Evolutionary conservation across 2,113 vertebrate genomes (phyloP), one percentile per base, ranked within the genome.

Genomic region (Centropus unirufus): DNA sequence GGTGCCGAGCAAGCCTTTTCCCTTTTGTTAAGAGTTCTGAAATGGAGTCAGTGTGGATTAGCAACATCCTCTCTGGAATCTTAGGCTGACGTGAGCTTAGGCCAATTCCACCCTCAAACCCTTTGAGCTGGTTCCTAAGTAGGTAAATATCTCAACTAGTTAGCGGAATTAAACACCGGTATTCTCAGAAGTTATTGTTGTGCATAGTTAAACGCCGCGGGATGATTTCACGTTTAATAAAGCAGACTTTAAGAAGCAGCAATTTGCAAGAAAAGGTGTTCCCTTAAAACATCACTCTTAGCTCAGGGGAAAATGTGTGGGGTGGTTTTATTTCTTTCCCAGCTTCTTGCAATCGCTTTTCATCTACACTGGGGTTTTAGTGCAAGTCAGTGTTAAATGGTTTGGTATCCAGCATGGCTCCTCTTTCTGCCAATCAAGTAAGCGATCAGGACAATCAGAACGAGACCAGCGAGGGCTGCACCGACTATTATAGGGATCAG

Each of bases 331-430:
- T 74, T 64, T 36, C 36, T 36, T 30, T 58, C 77, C 91, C 76
- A 92, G 92, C 87, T 85, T 96, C 96, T 93, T 90, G 97, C 95
- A 87, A 96, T 84, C 87, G 90, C 96, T 87, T 95, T 93, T 97
- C 91, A 97, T 97, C 97, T 95, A 98, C 64, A 73, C 96, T 97
- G 73, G 95, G 94, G 94, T 78, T 96, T 97, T 96, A 97, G 96
- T 97, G 95, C 93, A 87, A 90, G 78, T 83, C 62, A 88, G 99
- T 98, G 99, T 99, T 98, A 99, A 96, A 99, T 99, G 63, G 99
- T 99, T 97, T 99, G 99, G 97, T 99, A 99, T 95, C 99, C 99
- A 9, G 99, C 99, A 10, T 99, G 99, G 97, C 99, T 99, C 96
- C 99, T 98, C 98, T 98, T 99, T 88, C 99, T 98, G 92, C 99